Conservation (phyloP, 2,888 invertebrate genomes). For the Gryllus longicercus region DNA sequence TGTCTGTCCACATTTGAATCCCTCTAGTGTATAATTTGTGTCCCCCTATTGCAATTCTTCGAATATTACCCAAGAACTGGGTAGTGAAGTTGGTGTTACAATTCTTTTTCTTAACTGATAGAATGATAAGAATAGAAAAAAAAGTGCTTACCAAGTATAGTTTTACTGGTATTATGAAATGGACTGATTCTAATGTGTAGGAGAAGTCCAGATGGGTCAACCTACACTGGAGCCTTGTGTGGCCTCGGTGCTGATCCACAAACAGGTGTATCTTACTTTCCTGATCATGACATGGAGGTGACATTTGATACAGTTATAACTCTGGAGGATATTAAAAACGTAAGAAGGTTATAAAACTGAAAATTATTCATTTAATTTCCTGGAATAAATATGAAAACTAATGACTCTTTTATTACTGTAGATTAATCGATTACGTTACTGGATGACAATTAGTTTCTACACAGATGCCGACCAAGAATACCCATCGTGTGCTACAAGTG, state of each 20-base stretch:
- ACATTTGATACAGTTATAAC: constrained; percentile 70
- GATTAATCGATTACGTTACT: constrained; percentile 71
- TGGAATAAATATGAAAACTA: background rate
- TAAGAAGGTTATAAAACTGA: constrained; percentile 41
- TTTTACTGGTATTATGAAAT: constrained; percentile 18
- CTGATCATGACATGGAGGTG: constrained; percentile 81
- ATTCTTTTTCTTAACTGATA: background rate
- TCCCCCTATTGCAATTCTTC: too few species aligned
- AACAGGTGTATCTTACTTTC: constrained; percentile 60
- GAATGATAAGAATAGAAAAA: too few species aligned
- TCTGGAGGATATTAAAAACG: constrained; percentile 61
- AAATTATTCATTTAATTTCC: too few species aligned
- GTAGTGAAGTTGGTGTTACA: background rate
- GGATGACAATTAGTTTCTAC: constrained; percentile 65
- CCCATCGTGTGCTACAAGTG: constrained; percentile 43
- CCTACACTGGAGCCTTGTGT: constrained; percentile 75
- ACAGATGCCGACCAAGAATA: constrained; percentile 47
- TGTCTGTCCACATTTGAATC: too few species aligned
- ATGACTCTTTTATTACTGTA: constrained; percentile 43
- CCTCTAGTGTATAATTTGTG: too few species aligned
- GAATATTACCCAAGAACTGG: too few species aligned
- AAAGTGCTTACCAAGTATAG: background rate
- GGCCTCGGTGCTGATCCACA: constrained; percentile 70
- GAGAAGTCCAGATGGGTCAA: constrained; percentile 56
- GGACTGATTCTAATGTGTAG: constrained; percentile 41